phyloP scores from a whole-genome alignment of 53 echinoderm and acorn worm species.

The Astropecten irregularis region DNA sequence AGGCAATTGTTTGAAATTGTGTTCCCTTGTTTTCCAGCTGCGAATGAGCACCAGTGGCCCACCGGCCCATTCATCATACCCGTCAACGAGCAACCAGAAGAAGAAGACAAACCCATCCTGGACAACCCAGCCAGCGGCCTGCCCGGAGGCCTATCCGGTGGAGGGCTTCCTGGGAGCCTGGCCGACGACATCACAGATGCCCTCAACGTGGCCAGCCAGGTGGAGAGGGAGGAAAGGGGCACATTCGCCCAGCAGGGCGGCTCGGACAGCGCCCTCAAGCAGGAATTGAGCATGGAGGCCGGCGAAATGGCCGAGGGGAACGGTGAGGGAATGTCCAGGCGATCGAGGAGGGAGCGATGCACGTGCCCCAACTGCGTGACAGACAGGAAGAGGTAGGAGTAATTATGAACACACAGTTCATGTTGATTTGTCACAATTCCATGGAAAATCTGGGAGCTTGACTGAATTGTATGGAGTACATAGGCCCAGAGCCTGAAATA shows the following conservation, averaged over 20 bases:
- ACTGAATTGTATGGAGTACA: too few relatives aligned
- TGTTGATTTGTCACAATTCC: too few relatives aligned
- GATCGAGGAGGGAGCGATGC: slow-evolving; percentile 33
- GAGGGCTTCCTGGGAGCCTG: slow-evolving; percentile 7
- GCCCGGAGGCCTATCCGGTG: too few relatives aligned
- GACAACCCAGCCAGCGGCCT: too few relatives aligned
- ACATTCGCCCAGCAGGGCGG: too few relatives aligned
- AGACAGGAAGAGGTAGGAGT: slow-evolving; percentile 29
- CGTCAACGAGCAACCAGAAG: slow-evolving; percentile 18
- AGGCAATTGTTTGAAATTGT: too few relatives aligned
- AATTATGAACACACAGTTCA: too few relatives aligned
- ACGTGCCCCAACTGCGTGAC: slow-evolving; percentile 32
- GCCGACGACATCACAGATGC: slow-evolving; percentile 12
- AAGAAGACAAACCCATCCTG: neutral
- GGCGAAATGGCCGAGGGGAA: neutral
- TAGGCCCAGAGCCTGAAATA: too few relatives aligned
- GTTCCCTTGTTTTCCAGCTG: too few relatives aligned
- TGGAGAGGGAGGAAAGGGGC: neutral
- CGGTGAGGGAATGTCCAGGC: neutral
- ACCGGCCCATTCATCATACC: slow-evolving; percentile 50
- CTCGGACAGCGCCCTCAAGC: neutral
- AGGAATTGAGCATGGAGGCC: neutral
- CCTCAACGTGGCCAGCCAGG: neutral
- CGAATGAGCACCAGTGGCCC: slow-evolving; percentile 38
- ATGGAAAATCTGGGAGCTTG: too few relatives aligned